These are phyloP conservation scores for Vultur gryphus DNA, from an alignment of 2,797 vertebrate genomes.

Conservation along the genomic window DNA sequence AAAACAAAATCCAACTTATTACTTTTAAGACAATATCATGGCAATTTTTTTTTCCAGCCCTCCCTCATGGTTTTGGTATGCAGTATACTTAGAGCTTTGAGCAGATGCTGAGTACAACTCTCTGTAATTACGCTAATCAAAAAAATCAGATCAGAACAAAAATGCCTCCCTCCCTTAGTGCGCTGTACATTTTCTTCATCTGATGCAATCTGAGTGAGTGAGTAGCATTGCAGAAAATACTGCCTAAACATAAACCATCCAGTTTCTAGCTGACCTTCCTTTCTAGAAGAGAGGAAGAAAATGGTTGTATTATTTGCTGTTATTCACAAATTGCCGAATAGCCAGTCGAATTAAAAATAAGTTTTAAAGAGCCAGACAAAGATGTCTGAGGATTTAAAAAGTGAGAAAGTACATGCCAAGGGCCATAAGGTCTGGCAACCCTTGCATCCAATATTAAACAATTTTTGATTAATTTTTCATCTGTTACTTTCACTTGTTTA, in stretches of 20 bases:
- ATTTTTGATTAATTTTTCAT: background rate
- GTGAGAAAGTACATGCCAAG: background rate
- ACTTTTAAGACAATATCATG: background rate
- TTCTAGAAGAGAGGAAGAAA: background rate
- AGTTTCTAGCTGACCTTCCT: background rate
- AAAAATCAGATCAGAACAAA: background rate
- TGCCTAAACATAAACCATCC: background rate
- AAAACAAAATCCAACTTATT: background rate
- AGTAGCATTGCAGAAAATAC: background rate
- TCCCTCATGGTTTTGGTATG: background rate
- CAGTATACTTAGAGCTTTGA: background rate
- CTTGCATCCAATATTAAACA: background rate
- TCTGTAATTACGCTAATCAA: background rate
- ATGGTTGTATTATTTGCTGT: background rate
- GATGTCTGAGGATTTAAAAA: background rate
- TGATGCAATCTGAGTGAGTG: background rate
- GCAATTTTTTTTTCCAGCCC: background rate
- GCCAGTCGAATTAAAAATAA: background rate
- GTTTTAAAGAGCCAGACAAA: background rate
- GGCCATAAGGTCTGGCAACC: background rate
- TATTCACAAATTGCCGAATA: background rate
- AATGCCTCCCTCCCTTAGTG: background rate
- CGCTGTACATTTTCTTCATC: background rate
- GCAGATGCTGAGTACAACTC: background rate
- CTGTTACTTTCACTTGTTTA: constrained; percentile 40